These are phyloP conservation scores for Anaspis maculata DNA, from an alignment of 2,888 invertebrate species.

Conservation along the genomic window DNA sequence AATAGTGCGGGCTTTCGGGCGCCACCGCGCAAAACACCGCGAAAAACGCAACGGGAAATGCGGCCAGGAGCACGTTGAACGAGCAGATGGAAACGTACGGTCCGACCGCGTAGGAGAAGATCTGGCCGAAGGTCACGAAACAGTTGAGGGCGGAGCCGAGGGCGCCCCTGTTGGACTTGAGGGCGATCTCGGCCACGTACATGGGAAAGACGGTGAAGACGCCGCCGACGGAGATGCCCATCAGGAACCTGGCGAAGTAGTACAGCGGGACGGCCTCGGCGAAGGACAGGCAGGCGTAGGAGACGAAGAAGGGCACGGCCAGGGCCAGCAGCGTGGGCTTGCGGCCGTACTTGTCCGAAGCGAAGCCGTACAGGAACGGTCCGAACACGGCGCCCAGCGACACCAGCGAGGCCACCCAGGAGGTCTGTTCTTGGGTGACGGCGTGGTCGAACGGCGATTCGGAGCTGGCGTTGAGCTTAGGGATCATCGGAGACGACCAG, in stretches of 20 bases:
- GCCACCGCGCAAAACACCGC: constrained; percentile 14
- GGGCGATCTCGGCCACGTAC: constrained; percentile 75
- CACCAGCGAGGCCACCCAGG: constrained; percentile 46
- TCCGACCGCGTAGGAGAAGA: constrained; percentile 40
- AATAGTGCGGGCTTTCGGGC: constrained; percentile 61
- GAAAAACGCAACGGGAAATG: constrained; percentile 17
- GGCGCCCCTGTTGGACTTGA: constrained; percentile 66
- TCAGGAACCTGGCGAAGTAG: constrained; percentile 49
- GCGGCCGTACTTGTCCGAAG: constrained; percentile 56
- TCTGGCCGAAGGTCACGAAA: constrained; percentile 58
- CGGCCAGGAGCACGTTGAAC: constrained; percentile 18
- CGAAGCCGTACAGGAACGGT: constrained; percentile 58
- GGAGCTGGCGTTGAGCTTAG: constrained; percentile 20
- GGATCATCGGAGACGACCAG: constrained; percentile 36
- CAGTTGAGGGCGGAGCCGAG: constrained; percentile 60
- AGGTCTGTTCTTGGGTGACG: constrained; percentile 35
- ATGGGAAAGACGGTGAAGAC: constrained; percentile 68
- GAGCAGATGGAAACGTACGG: constrained; percentile 19
- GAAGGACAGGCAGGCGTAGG: constrained; percentile 19
- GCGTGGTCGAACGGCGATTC: constrained; percentile 30
- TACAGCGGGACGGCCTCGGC: constrained; percentile 15
- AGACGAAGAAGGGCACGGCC: constrained; percentile 55
- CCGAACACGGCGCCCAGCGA: constrained; percentile 47
- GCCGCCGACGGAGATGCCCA: constrained; percentile 59
- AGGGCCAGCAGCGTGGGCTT: constrained; percentile 57